Percentiles rank a stretch among this genome's conserved stretches.
These are phyloP conservation scores for Galagoides demidoff DNA, from an alignment of 2,797 vertebrate species.

Conservation along the genomic window DNA sequence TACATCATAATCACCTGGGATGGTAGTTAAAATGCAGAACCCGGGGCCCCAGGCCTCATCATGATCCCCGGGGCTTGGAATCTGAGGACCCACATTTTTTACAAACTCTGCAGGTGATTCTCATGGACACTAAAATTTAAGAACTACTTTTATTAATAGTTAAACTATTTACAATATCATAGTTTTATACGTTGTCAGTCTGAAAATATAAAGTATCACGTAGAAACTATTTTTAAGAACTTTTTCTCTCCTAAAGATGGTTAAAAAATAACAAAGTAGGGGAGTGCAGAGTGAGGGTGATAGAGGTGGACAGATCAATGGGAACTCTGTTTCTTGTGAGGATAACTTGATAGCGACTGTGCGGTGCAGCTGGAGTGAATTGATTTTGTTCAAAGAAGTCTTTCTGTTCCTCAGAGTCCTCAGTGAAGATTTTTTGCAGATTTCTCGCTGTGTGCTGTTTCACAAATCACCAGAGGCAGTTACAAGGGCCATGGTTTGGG, in stretches of 20 bases:
- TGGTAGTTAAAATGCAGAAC: not conserved
- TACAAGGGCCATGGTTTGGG: not conserved
- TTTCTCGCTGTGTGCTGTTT: slow-evolving; percentile 13
- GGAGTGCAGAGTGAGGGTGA: not conserved
- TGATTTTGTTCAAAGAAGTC: slow-evolving; percentile 67
- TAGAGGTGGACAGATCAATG: slow-evolving; percentile 47
- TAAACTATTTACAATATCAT: not conserved
- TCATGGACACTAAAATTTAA: not conserved
- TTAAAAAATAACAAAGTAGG: slow-evolving; percentile 50
- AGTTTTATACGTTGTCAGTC: not conserved
- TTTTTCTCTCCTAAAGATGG: not conserved
- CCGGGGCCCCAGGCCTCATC: too few species aligned
- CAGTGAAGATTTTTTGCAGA: not conserved
- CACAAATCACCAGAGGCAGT: slow-evolving; percentile 46
- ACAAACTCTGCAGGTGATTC: not conserved
- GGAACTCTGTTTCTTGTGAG: slow-evolving; percentile 41
- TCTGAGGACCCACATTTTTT: not conserved
- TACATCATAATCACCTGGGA: not conserved
- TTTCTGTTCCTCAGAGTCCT: slow-evolving; percentile 44
- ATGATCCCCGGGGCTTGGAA: not conserved
- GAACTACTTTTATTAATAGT: not conserved
- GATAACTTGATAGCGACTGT: not conserved
- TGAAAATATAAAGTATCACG: not conserved
- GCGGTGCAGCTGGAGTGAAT: slow-evolving; percentile 22
- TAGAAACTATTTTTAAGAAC: not conserved